Percentiles rank a stretch among this genome's conserved stretches.
Evolutionary conservation across 1,140 invertebrate species (phyloP).

Genomic region (Pararge aegeria): DNA sequence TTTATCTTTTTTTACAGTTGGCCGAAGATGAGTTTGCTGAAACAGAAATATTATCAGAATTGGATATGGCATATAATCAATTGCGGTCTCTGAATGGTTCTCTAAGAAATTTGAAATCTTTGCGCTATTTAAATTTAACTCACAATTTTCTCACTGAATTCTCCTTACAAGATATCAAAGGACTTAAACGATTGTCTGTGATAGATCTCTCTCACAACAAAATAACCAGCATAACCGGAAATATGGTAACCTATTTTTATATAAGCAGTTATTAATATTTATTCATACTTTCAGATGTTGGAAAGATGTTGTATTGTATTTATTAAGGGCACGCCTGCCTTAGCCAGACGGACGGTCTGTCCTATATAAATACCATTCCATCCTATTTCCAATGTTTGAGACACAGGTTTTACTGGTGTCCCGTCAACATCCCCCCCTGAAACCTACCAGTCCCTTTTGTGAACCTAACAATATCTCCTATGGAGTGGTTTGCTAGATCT

Average conservation of each 20-base stretch:
- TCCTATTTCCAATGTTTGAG: too few species aligned
- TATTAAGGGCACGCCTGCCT: too few species aligned
- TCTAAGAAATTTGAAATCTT: slow-evolving; percentile 83
- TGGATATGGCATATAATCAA: slow-evolving; percentile 86
- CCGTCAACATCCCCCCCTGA: too few species aligned
- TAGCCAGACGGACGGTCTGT: too few species aligned
- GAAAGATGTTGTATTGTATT: too few species aligned
- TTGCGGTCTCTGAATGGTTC: slow-evolving; percentile 87
- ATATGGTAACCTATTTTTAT: slow-evolving; percentile 63
- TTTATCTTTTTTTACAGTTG: slow-evolving; percentile 80
- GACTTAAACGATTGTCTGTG: slow-evolving; percentile 82
- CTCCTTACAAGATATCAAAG: slow-evolving; percentile 87
- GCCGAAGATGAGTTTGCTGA: slow-evolving; percentile 87
- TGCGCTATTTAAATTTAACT: slow-evolving; percentile 86
- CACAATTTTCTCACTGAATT: slow-evolving; percentile 88
- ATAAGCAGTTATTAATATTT: slow-evolving; percentile 53
- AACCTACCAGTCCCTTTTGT: too few species aligned
- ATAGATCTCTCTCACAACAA: slow-evolving; percentile 88
- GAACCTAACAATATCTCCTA: too few species aligned
- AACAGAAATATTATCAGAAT: slow-evolving; percentile 82
- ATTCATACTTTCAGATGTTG: too few species aligned
- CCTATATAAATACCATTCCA: too few species aligned
- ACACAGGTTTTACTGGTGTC: too few species aligned
- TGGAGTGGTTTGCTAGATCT: too few species aligned
- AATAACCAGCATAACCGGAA: slow-evolving; percentile 83